Percentiles rank a stretch among this genome's conserved stretches.
Conservation (phyloP, 1,140 invertebrate species). For the Plutomurus gul region DNA sequence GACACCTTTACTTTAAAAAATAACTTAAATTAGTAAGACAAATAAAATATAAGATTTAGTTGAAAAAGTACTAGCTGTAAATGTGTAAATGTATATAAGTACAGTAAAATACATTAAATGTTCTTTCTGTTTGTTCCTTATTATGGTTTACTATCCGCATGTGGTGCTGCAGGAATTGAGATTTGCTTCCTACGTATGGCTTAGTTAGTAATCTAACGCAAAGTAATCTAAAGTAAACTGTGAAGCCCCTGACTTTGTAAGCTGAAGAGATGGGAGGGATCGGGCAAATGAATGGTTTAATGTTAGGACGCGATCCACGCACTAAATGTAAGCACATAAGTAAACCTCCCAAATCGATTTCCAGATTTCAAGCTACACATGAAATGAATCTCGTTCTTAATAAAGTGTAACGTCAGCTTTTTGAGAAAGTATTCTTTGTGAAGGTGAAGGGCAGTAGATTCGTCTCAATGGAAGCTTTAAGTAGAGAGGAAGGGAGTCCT, state of each 20-base stretch:
- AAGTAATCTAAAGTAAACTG: background rate
- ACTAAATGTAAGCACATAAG: background rate
- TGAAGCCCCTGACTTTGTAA: slow-evolving; percentile 20
- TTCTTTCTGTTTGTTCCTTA: too few species aligned
- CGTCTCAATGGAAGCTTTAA: slow-evolving; percentile 1
- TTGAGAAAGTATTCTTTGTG: background rate
- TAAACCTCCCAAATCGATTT: slow-evolving; percentile 20
- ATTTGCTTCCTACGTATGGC: background rate
- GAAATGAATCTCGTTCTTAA: background rate
- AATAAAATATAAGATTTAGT: too few species aligned
- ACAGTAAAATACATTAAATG: too few species aligned
- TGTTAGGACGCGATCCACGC: too few species aligned
- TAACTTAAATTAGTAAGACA: too few species aligned
- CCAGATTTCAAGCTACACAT: slow-evolving; percentile 1
- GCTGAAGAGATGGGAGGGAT: background rate
- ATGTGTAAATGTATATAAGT: too few species aligned
- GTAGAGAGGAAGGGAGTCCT: slow-evolving; percentile 21
- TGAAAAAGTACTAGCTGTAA: too few species aligned
- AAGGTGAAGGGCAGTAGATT: slow-evolving; percentile 22
- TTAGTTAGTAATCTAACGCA: background rate
- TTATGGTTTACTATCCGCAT: too few species aligned
- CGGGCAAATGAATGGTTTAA: background rate
- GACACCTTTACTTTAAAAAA: too few species aligned
- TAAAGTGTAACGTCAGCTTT: slow-evolving; percentile 4
- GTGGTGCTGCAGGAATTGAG: too few species aligned